These are phyloP conservation scores for Littorina saxatilis DNA, from an alignment of 1,140 invertebrate genomes.

Conservation along the genomic window DNA sequence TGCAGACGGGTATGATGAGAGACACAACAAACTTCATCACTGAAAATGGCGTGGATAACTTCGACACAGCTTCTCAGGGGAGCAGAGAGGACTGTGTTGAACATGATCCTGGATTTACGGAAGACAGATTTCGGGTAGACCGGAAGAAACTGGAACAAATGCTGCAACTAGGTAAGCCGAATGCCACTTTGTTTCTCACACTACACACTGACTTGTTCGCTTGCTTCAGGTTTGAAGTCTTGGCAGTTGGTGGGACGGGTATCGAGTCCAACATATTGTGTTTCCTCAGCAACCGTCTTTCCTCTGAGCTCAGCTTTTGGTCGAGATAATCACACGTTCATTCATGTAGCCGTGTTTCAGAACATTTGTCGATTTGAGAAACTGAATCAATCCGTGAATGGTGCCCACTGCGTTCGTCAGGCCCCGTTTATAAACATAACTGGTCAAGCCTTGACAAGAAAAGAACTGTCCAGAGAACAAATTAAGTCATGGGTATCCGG, in stretches of 20 bases:
- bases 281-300: neutral
- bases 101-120: constrained; percentile 73
- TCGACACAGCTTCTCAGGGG: constrained; percentile 63
- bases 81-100: constrained; percentile 65
- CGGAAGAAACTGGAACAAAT: constrained; percentile 92
- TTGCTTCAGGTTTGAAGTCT: constrained; percentile 5
- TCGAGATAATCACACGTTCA: neutral
- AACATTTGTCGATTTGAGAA: neutral
- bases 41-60: constrained; percentile 65
- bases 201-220: neutral
- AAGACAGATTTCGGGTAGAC: constrained; percentile 94
- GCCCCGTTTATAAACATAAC: too few species aligned
- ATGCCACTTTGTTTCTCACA: neutral
- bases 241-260: too few species aligned
- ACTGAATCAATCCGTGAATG: neutral
- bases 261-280: too few species aligned
- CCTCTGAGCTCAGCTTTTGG: neutral
- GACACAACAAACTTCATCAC: constrained; percentile 56
- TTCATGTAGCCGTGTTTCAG: neutral
- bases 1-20: constrained; percentile 63
- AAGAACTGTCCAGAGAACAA: too few species aligned
- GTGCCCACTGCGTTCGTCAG: too few species aligned
- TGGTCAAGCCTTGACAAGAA: too few species aligned
- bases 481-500: too few species aligned
- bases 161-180: constrained; percentile 81